Percentiles rank a stretch among this genome's conserved stretches.
Conservation (phyloP, 2,113 vertebrate species). For the Heterotilapia buettikoferi region DNA sequence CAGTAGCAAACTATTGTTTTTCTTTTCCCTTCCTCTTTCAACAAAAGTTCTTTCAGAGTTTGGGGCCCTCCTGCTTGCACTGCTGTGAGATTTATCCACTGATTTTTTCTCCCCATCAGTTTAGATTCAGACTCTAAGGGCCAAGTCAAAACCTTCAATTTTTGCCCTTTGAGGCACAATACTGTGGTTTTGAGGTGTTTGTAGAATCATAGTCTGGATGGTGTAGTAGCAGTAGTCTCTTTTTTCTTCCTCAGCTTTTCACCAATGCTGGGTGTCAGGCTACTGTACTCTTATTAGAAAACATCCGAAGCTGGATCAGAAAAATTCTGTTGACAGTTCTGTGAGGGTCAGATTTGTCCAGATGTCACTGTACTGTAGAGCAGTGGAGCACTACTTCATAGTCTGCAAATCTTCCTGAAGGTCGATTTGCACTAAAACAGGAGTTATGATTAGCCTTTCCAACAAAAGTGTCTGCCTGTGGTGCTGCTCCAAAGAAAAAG, state of each 20-base stretch:
- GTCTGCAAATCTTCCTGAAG: not conserved
- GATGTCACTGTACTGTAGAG: not conserved
- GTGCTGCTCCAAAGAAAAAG: not conserved
- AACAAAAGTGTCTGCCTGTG: not conserved
- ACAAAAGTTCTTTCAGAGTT: not conserved
- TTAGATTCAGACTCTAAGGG: not conserved
- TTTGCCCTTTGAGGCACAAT: not conserved
- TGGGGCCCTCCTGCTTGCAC: not conserved
- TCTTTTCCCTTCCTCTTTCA: not conserved
- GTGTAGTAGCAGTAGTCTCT: not conserved
- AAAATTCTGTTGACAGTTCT: not conserved
- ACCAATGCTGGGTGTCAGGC: not conserved
- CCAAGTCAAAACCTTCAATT: not conserved
- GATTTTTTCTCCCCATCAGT: fast-evolving
- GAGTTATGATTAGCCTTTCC: not conserved
- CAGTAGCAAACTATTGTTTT: not conserved
- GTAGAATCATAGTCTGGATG: not conserved
- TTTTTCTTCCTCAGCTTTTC: not conserved
- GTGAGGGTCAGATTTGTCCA: not conserved
- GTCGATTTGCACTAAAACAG: not conserved
- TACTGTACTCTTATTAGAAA: not conserved
- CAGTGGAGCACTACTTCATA: not conserved
- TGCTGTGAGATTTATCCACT: not conserved
- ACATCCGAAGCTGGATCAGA: not conserved
- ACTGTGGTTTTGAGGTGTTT: not conserved